Conservation (phyloP, 1,140 invertebrate genomes). For the Armadillidium nasatum region DNA sequence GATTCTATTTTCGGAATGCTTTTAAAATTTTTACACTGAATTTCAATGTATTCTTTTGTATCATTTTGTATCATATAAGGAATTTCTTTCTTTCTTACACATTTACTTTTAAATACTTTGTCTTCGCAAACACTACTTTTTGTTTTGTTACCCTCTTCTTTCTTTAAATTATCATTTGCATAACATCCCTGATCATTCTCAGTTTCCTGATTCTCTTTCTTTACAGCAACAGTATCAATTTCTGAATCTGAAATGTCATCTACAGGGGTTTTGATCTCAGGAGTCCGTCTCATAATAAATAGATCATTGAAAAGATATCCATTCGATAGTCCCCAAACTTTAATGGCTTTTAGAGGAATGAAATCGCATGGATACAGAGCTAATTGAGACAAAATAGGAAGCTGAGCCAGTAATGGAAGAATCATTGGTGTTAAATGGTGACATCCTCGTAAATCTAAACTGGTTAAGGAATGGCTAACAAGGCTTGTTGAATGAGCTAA, state of each 20-base stretch:
- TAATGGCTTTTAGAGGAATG: constrained; percentile 32
- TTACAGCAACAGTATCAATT: neutral
- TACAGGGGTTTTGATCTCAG: constrained; percentile 17
- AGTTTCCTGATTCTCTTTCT: neutral
- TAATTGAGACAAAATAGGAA: constrained; percentile 33
- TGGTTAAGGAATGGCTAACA: constrained; percentile 32
- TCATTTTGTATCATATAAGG: neutral
- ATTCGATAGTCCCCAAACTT: constrained; percentile 37
- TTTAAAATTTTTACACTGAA: neutral
- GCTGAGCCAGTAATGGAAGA: constrained; percentile 34
- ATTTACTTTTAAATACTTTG: neutral
- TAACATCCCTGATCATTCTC: too few relatives aligned
- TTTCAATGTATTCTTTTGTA: neutral
- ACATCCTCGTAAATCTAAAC: constrained; percentile 38
- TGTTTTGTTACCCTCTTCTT: neutral
- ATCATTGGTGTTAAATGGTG: constrained; percentile 34
- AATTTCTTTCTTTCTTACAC: neutral
- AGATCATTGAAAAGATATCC: constrained; percentile 32
- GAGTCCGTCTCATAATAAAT: constrained; percentile 25
- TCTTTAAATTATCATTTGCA: neutral
- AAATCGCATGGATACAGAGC: constrained; percentile 32
- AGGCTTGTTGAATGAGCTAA: constrained; percentile 50
- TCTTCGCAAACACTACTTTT: neutral
- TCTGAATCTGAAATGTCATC: neutral
- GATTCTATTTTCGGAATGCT: neutral